Conservation (phyloP, 2,797 vertebrate species). For the Scolopax rusticola region DNA sequence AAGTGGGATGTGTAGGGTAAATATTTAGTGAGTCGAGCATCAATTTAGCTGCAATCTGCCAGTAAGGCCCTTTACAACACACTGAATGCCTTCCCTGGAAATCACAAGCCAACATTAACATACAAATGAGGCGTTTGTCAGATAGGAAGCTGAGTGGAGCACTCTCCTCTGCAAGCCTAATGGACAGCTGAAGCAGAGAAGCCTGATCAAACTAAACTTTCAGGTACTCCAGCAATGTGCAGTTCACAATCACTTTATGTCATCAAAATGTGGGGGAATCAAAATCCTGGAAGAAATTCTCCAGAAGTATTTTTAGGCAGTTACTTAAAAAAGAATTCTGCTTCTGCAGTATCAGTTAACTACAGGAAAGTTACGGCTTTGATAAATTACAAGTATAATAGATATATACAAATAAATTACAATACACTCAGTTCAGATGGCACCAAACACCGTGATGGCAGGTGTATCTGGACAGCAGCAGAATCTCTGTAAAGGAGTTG, state of each 20-base stretch:
- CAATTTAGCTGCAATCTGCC: slow-evolving; percentile 73
- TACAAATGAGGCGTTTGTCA: slow-evolving; percentile 69
- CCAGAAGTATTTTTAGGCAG: not conserved
- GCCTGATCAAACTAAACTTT: slow-evolving; percentile 17
- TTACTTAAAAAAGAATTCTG: not conserved
- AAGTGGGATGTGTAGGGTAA: slow-evolving; percentile 74
- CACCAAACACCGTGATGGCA: not conserved
- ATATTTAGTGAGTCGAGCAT: slow-evolving; percentile 67
- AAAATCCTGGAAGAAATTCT: not conserved
- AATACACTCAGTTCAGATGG: not conserved
- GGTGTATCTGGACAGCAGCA: not conserved
- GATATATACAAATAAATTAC: not conserved
- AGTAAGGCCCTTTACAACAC: slow-evolving; percentile 67
- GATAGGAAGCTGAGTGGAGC: not conserved
- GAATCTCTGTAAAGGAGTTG: not conserved
- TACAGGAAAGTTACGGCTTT: not conserved
- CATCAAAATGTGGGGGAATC: not conserved
- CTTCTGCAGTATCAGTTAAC: not conserved
- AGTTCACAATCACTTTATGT: not conserved
- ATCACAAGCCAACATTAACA: slow-evolving; percentile 68
- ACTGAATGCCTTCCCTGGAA: slow-evolving; percentile 66
- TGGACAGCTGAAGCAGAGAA: slow-evolving; percentile 40
- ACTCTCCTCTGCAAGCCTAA: slow-evolving; percentile 33
- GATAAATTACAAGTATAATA: not conserved
- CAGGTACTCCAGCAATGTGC: not conserved